Evolutionary conservation across 2,113 vertebrate genomes (phyloP).

Genomic region (Gambusia affinis): DNA sequence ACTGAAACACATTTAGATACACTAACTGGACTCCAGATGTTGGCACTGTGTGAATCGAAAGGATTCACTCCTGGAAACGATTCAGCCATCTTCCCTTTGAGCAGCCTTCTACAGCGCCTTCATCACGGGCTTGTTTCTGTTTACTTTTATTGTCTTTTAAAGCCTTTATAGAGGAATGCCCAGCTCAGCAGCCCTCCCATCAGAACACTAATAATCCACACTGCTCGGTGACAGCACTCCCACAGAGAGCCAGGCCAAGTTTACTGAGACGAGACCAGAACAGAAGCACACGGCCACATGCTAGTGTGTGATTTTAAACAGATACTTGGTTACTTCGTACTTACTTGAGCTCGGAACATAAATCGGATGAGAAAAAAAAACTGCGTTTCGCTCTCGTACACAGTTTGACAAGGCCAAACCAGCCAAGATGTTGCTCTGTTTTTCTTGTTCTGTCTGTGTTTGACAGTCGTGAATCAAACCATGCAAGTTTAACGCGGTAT

Average conservation of each 20-base stretch:
- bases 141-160: conserved; percentile 6
- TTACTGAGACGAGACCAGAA: neutral
- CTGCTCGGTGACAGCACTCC: conserved; percentile 60
- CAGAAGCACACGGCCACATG: neutral
- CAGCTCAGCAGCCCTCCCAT: conserved; percentile 61
- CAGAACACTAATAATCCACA: conserved; percentile 58
- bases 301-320: conserved; percentile 7
- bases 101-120: neutral
- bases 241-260: conserved; percentile 29
- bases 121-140: neutral
- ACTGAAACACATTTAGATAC: neutral
- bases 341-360: neutral
- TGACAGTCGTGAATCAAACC: conserved; percentile 20
- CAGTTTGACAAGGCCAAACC: conserved; percentile 5
- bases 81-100: neutral
- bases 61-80: neutral
- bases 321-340: neutral
- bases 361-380: neutral
- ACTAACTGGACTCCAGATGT: neutral
- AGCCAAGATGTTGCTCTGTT: conserved; percentile 3
- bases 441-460: conserved; percentile 3
- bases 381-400: neutral
- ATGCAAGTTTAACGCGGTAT: neutral
- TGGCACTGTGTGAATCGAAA: neutral
- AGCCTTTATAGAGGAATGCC: conserved; percentile 54